Evolutionary conservation across 2,888 invertebrate genomes (phyloP), one percentile per base, ranked within the genome.

Genomic region (Tetramorium bicarinatum): DNA sequence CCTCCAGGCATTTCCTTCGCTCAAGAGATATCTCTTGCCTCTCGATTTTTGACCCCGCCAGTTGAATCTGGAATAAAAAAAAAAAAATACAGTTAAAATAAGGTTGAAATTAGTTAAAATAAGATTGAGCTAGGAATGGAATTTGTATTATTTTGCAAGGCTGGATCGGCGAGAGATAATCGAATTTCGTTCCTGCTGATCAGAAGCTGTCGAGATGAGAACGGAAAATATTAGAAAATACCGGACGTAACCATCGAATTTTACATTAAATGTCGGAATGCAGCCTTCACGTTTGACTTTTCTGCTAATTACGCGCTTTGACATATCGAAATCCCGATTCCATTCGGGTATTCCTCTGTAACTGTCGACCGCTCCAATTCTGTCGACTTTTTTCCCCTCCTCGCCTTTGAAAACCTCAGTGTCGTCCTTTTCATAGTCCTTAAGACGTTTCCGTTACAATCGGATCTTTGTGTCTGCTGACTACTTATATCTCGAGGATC

Each of bases 401-500:
- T 1, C 41, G 8, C n/a, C 15, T 47, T 59, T 18, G 25, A 15
- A 69, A 61, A 59, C 15, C 38, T 15, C 54, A 8, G 7, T n/a
- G 25, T 15, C 25, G 41, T 25, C 13, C 54, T 54, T 66, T 21
- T 79, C 59, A 34, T 38, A 18, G 13, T 11, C 49, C 29, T 75
- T 18, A 18, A 18, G 66, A 67, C 47, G 66, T 47, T 59, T 74
- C 59, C 44, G 56, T 59, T 47, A 69, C 59, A 59, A 69, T 69
- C 47, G 38, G 59, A 59, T 38, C 59, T 41, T 59, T 47, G 69
- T 38, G n/a, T 15, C 56, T 44, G 34, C 47, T 54, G 59, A 59
- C 59, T 44, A 7, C n/a, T 69, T 38, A 61, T 79, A 69, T 69
- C 66, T 64, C 25, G 25, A 64, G 52, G n/a, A 64, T 64, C 64